Conservation (phyloP, 1,140 invertebrate genomes). For the Anastatus disparis region DNA sequence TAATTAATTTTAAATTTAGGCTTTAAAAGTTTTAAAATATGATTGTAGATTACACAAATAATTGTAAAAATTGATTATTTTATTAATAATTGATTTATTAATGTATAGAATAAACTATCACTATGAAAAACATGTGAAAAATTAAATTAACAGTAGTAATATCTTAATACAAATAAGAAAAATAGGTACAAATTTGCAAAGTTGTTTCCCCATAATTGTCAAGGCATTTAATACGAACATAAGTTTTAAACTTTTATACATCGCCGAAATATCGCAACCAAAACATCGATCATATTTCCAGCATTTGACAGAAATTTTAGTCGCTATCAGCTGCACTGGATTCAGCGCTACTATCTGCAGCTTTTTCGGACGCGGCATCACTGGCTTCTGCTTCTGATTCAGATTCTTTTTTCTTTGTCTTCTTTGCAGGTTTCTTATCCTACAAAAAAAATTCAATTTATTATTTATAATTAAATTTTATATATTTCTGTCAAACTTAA, state of each 20-base stretch:
- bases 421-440: slow-evolving; percentile 42
- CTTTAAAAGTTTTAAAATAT: slow-evolving; percentile 2
- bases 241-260: slow-evolving; percentile 14
- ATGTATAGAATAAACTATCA: slow-evolving; percentile 23
- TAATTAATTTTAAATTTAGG: neutral
- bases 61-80: slow-evolving; percentile 2
- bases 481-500: neutral
- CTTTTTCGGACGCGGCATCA: slow-evolving; percentile 59
- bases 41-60: neutral
- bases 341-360: slow-evolving; percentile 59
- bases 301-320: slow-evolving; percentile 44
- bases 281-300: neutral
- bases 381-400: slow-evolving; percentile 59
- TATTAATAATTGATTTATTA: slow-evolving; percentile 25
- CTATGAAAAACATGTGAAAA: slow-evolving; percentile 16
- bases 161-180: slow-evolving; percentile 9
- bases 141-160: slow-evolving; percentile 33
- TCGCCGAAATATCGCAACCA: neutral
- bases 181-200: neutral
- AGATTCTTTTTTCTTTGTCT: slow-evolving; percentile 47
- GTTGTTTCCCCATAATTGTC: neutral
- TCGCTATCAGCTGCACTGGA: slow-evolving; percentile 64
- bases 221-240: slow-evolving; percentile 5
- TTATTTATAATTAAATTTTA: neutral
- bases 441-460: slow-evolving; percentile 7